Evolutionary conservation across 1,140 invertebrate genomes (phyloP).

Genomic region (Drosophila kurseongensis): DNA sequence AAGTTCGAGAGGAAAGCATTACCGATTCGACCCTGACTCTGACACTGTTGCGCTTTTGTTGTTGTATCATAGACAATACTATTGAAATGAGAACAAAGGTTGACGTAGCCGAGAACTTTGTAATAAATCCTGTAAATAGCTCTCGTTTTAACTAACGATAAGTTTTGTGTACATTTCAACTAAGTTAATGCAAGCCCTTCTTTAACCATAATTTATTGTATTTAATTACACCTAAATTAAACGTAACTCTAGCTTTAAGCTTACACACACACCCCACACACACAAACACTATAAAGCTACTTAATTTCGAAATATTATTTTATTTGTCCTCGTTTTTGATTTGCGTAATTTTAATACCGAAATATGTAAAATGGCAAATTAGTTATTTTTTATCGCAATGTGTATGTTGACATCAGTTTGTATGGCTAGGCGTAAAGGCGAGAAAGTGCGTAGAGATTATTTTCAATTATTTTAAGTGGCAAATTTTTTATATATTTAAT

Average conservation of each 20-base stretch:
- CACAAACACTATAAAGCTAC: constrained; percentile 48
- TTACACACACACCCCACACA: constrained; percentile 29
- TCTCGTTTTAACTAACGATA: constrained; percentile 62
- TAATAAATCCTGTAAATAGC: constrained; percentile 70
- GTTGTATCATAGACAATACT: constrained; percentile 74
- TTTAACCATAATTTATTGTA: constrained; percentile 76
- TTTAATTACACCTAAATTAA: constrained; percentile 55
- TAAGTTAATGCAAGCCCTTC: constrained; percentile 60
- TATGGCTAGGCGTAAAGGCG: constrained; percentile 36
- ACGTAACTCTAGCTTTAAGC: constrained; percentile 46
- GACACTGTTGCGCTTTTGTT: constrained; percentile 79
- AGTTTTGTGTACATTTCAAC: constrained; percentile 76
- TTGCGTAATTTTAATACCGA: constrained; percentile 44
- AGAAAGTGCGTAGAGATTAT: constrained; percentile 58
- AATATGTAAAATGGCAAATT: constrained; percentile 66
- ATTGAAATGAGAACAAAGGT: constrained; percentile 53
- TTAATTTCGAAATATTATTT: constrained; percentile 75
- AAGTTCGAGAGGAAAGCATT: constrained; percentile 20
- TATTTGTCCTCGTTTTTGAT: constrained; percentile 59
- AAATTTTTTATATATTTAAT: constrained; percentile 80
- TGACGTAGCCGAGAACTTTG: constrained; percentile 63
- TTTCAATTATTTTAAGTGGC: constrained; percentile 68
- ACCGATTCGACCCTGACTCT: constrained; percentile 64
- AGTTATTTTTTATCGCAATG: constrained; percentile 56
- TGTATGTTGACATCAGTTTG: constrained; percentile 77